phyloP scores from a whole-genome alignment of 1,140 invertebrate species.

The Scaptomyza hsui region DNA sequence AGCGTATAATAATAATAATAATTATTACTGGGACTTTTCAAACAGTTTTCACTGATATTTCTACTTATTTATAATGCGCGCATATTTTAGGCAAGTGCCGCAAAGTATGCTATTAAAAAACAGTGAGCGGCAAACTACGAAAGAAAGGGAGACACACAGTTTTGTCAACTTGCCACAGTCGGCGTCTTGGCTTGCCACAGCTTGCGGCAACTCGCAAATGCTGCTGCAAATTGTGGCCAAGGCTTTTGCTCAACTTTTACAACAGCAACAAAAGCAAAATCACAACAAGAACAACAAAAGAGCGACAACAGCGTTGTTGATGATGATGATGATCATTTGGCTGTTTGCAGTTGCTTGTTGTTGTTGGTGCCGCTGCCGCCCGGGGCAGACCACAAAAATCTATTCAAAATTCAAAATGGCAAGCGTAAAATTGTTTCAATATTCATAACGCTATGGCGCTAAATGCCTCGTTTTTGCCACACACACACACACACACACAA shows the following conservation, averaged over 20 bases:
- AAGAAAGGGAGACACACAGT: neutral
- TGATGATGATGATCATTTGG: slow-evolving; percentile 10
- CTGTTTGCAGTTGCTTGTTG: slow-evolving; percentile 2
- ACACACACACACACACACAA: slow-evolving; percentile 9
- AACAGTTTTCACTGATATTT: neutral
- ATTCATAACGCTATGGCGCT: slow-evolving; percentile 79
- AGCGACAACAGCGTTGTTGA: slow-evolving; percentile 19
- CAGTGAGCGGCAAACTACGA: neutral
- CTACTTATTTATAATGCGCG: slow-evolving; percentile 10
- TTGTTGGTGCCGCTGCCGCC: slow-evolving; percentile 2
- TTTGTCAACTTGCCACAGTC: slow-evolving; percentile 38
- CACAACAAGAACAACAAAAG: too few relatives aligned
- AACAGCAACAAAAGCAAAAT: slow-evolving; percentile 22
- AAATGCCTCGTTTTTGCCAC: slow-evolving; percentile 68
- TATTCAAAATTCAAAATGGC: slow-evolving; percentile 80
- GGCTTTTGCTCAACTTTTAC: slow-evolving; percentile 23
- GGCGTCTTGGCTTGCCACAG: slow-evolving; percentile 33
- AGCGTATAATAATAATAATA: neutral
- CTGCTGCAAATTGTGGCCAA: slow-evolving; percentile 15
- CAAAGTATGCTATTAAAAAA: slow-evolving; percentile 39
- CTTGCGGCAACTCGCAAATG: slow-evolving; percentile 20
- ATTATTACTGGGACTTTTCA: neutral
- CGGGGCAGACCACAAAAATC: slow-evolving; percentile 38
- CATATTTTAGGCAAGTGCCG: slow-evolving; percentile 15
- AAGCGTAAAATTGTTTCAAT: slow-evolving; percentile 83